A percentile compares a stretch with the other conserved stretches of the same genome.
Conservation (phyloP, 2,888 invertebrate species). For the Troides oblongomaculatus region DNA sequence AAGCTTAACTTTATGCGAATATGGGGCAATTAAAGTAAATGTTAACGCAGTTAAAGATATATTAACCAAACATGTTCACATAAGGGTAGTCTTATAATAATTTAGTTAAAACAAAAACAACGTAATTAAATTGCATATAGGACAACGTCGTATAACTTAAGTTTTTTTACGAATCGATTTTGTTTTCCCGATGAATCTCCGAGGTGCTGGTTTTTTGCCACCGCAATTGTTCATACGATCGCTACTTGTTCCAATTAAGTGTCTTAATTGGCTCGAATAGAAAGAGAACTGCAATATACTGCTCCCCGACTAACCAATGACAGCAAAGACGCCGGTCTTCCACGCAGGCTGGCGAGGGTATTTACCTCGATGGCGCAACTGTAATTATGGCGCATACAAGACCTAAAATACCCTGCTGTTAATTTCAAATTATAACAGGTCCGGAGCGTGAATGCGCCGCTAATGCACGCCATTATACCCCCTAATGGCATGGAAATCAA, state of each 20-base stretch:
- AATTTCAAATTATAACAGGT: constrained; percentile 49
- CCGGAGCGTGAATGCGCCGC: neutral
- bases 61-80: neutral
- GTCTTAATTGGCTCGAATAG: constrained; percentile 26
- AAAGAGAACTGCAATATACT: constrained; percentile 16
- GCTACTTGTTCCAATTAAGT: constrained; percentile 27
- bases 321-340: constrained; percentile 19
- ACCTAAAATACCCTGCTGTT: constrained; percentile 67
- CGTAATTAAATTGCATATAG: neutral
- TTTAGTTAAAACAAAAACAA: neutral
- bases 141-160: neutral
- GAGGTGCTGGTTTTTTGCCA: constrained; percentile 10
- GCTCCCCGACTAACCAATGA: constrained; percentile 23
- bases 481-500: constrained; percentile 17
- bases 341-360: constrained; percentile 44
- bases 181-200: constrained; percentile 2
- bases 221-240: constrained; percentile 18
- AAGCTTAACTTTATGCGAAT: no score
- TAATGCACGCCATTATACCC: constrained; percentile 22
- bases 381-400: constrained; percentile 68
- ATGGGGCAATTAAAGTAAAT: no score
- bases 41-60: neutral
- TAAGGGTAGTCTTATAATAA: neutral
- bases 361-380: constrained; percentile 71
- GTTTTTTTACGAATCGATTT: constrained; percentile 6